phyloP scores from a whole-genome alignment of 2,797 vertebrate genomes.

The Sorex maritimensis region DNA sequence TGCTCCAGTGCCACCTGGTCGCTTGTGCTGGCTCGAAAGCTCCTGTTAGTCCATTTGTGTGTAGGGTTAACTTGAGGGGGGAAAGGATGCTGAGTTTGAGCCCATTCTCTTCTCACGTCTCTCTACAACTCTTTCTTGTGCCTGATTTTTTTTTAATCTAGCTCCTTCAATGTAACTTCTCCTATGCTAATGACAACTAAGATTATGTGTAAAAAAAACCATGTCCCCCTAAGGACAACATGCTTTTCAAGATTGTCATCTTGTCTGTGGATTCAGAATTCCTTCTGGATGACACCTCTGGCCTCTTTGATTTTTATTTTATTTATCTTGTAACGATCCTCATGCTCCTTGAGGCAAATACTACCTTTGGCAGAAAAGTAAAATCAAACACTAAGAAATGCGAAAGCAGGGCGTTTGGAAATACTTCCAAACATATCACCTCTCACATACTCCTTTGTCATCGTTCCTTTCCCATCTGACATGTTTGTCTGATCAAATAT shows the following conservation, averaged over 20 bases:
- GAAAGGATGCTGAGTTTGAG: too few species aligned
- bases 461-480: conserved; percentile 17
- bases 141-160: background rate
- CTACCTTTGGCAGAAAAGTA: background rate
- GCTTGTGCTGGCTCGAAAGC: too few species aligned
- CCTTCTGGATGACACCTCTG: background rate
- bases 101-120: background rate
- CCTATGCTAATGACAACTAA: background rate
- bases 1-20: too few species aligned
- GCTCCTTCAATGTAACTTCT: background rate
- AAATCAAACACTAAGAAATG: background rate
- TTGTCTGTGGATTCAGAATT: background rate
- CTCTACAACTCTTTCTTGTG: background rate
- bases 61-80: background rate
- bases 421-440: background rate
- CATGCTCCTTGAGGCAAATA: conserved; percentile 1
- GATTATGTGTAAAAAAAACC: background rate
- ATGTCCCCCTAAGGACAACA: conserved; percentile 3
- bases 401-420: background rate
- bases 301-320: conserved; percentile 2
- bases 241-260: background rate
- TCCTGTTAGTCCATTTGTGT: background rate
- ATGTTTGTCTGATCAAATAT: conserved; percentile 17
- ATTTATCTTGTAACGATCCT: conserved; percentile 11
- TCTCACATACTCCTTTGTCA: conserved; percentile 8